A percentile compares a stretch with the other conserved stretches of the same genome.
Conservation (phyloP, 2,113 vertebrate species). For the Chionis minor region DNA sequence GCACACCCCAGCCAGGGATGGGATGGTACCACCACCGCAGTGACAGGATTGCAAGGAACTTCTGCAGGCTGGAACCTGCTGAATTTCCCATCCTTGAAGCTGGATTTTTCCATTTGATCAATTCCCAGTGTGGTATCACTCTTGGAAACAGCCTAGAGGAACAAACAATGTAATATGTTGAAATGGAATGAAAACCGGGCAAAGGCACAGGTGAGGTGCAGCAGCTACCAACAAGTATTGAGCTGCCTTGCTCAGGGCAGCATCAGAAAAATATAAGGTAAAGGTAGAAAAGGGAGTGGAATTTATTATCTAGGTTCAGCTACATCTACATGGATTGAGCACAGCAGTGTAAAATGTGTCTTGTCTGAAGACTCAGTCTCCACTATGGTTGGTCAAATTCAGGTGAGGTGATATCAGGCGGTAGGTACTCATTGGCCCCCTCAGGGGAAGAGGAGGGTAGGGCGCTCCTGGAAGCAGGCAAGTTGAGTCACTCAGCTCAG, state of each 20-base stretch:
- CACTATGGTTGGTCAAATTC: neutral
- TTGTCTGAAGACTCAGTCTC: neutral
- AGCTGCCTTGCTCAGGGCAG: constrained; percentile 1
- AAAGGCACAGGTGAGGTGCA: neutral
- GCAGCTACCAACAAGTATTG: neutral
- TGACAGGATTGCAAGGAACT: neutral
- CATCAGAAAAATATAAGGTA: neutral
- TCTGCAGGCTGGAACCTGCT: neutral
- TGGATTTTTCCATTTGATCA: neutral
- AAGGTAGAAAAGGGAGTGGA: neutral
- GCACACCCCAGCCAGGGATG: neutral
- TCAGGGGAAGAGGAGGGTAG: neutral
- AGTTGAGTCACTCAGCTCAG: neutral
- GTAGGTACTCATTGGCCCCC: constrained; percentile 17
- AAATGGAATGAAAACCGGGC: neutral
- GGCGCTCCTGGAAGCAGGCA: neutral
- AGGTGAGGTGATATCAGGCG: constrained; percentile 62
- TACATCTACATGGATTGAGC: neutral
- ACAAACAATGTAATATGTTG: neutral
- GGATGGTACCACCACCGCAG: neutral
- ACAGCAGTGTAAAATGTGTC: neutral
- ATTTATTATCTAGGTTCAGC: neutral
- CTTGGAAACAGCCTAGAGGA: neutral
- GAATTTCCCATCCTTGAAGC: neutral
- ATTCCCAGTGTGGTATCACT: neutral